A percentile compares a stretch with the other conserved stretches of the same genome.
Evolutionary conservation across 1,140 invertebrate genomes (phyloP).

Genomic region (Xylocopa sonorina): DNA sequence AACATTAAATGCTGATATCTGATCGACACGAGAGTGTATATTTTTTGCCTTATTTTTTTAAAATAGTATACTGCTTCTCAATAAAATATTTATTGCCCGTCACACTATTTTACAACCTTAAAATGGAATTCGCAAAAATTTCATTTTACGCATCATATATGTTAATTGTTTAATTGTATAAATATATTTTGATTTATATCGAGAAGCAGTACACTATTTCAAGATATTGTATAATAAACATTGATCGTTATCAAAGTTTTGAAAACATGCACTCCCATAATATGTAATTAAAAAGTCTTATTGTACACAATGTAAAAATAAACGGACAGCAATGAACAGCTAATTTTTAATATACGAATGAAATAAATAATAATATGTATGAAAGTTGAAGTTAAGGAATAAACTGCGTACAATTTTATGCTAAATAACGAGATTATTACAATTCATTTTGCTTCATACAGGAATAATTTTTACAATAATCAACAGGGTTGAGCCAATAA

Average conservation of each 20-base stretch:
- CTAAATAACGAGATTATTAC: slow-evolving; percentile 30
- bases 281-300: slow-evolving; percentile 53
- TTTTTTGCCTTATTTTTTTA: slow-evolving; percentile 25
- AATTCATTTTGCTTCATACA: slow-evolving; percentile 16
- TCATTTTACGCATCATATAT: neutral
- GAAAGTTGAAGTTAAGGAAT: slow-evolving; percentile 34
- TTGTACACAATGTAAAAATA: slow-evolving; percentile 40
- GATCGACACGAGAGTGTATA: slow-evolving; percentile 7
- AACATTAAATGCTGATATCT: slow-evolving; percentile 16
- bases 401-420: slow-evolving; percentile 30
- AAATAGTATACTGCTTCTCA: no score
- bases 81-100: slow-evolving; percentile 54
- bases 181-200: slow-evolving; percentile 18
- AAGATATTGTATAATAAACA: slow-evolving; percentile 22
- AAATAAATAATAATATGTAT: slow-evolving; percentile 44
- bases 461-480: slow-evolving; percentile 31
- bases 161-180: slow-evolving; percentile 27
- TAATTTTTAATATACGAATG: slow-evolving; percentile 31
- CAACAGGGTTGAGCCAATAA: slow-evolving; percentile 31
- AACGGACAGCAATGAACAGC: slow-evolving; percentile 40
- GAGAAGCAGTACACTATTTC: slow-evolving; percentile 22
- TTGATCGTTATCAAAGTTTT: slow-evolving; percentile 38
- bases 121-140: slow-evolving; percentile 46
- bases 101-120: slow-evolving; percentile 34
- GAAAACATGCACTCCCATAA: slow-evolving; percentile 47